These are phyloP conservation scores for Odontophorus gujanensis DNA, from an alignment of 2,113 vertebrate species.

Conservation along the genomic window DNA sequence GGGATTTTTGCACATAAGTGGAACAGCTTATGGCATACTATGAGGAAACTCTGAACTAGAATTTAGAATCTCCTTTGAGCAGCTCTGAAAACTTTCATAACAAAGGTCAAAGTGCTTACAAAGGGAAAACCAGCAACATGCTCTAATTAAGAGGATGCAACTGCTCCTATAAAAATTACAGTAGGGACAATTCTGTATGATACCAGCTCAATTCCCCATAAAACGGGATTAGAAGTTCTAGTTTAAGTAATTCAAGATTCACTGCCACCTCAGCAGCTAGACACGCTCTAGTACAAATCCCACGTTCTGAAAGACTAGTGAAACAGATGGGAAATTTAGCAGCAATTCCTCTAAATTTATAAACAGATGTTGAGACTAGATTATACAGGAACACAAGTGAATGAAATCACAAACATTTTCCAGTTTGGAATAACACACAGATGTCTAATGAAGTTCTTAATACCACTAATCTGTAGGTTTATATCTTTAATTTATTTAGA, in stretches of 20 bases:
- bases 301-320: neutral
- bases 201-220: neutral
- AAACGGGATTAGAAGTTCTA: neutral
- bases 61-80: neutral
- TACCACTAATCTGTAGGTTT: neutral
- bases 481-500: neutral
- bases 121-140: neutral
- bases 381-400: neutral
- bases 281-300: neutral
- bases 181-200: fast-evolving
- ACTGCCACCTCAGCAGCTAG: neutral
- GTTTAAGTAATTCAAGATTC: neutral
- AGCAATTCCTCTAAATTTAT: conserved; percentile 18
- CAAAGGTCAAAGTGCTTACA: neutral
- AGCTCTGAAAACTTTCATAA: neutral
- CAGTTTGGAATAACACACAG: neutral
- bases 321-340: conserved; percentile 7
- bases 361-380: neutral
- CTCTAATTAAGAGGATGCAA: neutral
- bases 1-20: neutral
- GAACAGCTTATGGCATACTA: neutral
- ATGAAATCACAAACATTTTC: neutral
- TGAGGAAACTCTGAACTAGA: neutral
- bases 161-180: neutral
- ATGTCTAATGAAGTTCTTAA: neutral